phyloP scores from a whole-genome alignment of 2,113 vertebrate genomes.

The Zeus faber region DNA sequence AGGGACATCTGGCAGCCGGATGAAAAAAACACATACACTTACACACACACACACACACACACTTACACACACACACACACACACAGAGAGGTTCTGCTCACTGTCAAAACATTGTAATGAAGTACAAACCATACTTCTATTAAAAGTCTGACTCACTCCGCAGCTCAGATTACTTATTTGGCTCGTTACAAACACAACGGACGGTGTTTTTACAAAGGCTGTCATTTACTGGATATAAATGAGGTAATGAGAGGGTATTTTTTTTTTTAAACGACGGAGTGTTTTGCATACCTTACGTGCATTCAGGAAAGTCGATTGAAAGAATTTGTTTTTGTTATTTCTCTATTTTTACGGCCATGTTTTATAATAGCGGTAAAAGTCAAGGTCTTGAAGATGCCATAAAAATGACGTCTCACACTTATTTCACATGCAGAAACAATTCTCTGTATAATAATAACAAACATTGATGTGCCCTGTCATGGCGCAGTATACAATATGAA shows the following conservation, averaged over 20 bases:
- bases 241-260: slow-evolving; percentile 45
- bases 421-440: too few relatives aligned
- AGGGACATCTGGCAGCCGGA: slow-evolving; percentile 56
- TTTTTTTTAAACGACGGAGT: too few relatives aligned
- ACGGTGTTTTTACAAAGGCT: slow-evolving; percentile 58
- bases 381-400: too few relatives aligned
- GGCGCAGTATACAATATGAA: too few relatives aligned
- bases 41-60: neutral
- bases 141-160: slow-evolving; percentile 61
- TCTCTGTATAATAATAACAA: too few relatives aligned
- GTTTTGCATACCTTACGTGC: slow-evolving; percentile 32
- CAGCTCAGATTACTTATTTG: too few relatives aligned
- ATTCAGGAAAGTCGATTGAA: slow-evolving; percentile 24
- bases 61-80: neutral
- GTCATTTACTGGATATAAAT: slow-evolving; percentile 56
- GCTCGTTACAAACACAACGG: too few relatives aligned
- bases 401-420: too few relatives aligned
- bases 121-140: slow-evolving; percentile 60
- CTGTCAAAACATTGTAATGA: slow-evolving; percentile 53
- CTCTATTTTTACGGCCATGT: slow-evolving; percentile 4
- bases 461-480: too few relatives aligned
- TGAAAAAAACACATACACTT: slow-evolving; percentile 28
- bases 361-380: too few relatives aligned
- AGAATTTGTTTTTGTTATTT: slow-evolving; percentile 17
- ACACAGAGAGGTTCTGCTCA: slow-evolving; percentile 30